Evolutionary conservation across 30 jellyfish, hydroid and myxozoan species (phyloP).

Genomic region (Chironex yamaguchii): DNA sequence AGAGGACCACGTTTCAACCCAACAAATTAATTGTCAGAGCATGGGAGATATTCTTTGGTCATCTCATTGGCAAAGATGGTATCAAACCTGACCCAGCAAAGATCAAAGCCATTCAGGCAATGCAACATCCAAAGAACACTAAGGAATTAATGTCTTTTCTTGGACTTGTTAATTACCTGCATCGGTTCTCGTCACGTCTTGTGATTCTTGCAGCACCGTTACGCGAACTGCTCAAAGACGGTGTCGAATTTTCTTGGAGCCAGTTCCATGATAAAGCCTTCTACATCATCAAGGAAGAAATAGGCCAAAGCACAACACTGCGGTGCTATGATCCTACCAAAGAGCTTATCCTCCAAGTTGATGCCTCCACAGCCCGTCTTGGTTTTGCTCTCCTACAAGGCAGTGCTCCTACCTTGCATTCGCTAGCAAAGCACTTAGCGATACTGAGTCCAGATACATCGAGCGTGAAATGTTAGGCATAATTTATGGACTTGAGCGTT

Average conservation of each 20-base stretch:
- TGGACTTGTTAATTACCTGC: too few relatives aligned
- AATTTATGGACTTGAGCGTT: slow-evolving; percentile 17
- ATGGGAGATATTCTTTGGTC: slow-evolving; percentile 4
- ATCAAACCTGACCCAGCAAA: slow-evolving; percentile 37
- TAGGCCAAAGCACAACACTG: slow-evolving; percentile 4
- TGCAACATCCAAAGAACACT: too few relatives aligned
- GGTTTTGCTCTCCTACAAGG: slow-evolving; percentile 11
- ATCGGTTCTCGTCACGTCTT: slow-evolving; percentile 29
- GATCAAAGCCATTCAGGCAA: too few relatives aligned
- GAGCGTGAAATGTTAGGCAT: slow-evolving; percentile 15
- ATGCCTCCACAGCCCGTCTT: slow-evolving; percentile 10
- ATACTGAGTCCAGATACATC: slow-evolving; percentile 4
- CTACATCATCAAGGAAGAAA: background rate
- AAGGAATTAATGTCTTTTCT: too few relatives aligned
- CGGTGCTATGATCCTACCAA: slow-evolving; percentile 10
- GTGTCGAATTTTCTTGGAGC: background rate
- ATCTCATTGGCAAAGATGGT: slow-evolving; percentile 18
- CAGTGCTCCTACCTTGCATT: slow-evolving; percentile 18
- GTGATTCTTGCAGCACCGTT: slow-evolving; percentile 9
- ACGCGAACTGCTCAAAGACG: slow-evolving; percentile 9
- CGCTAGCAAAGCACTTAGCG: slow-evolving; percentile 26
- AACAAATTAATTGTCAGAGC: slow-evolving; percentile 10
- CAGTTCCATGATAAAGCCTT: slow-evolving; percentile 15
- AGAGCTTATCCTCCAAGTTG: slow-evolving; percentile 22
- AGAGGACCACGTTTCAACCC: slow-evolving; percentile 4